Base-by-base conservation (phyloP, 2,888 invertebrate genomes). In the Erebia epiphron region DNA sequence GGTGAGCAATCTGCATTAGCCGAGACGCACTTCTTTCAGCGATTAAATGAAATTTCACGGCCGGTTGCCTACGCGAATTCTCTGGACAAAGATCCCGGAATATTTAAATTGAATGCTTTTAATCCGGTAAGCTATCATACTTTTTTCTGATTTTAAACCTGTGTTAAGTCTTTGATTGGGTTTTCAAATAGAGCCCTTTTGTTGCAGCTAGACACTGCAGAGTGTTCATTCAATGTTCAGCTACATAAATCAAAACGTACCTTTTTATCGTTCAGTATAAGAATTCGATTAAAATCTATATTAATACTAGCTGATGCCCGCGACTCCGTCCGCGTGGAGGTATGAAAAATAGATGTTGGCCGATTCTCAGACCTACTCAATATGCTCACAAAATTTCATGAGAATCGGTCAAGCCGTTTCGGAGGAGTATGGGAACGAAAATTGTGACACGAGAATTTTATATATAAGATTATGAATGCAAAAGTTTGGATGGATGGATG, bases 31-130 rank as follows among this genome's bases (percentile, higher is more conserved):
- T 90, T 87, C 89, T 90, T 89, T 87, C 82, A 78, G 81, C 90
- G 90, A 91, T 91, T 91, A 91, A 91, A 91, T 91, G 90, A 91
- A 91, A 91, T 91, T 91, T 91, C 90, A 91, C 86, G 90, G 88
- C 83, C 86, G 86, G 89, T 83, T 89, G 88, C 90, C 86, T 86
- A 81, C 87, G 83, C 86, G 83, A 88, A 83, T 87, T 84, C 85
- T 80, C 87, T 84, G 91, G 91, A 91, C 91, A 90, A 91, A 91
- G 89, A 87, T 86, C 85, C 83, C 83, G 83, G 90, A 83, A 86
- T 87, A 89, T 91, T 91, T 89, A 88, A 91, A 90, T 89, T 87
- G 88, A 90, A 90, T 77, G 78, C 75, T 86, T 90, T 89, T 89
- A 90, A 89, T 89, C 88, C 86, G 80, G 67, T 56, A 72, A 72